These are phyloP conservation scores for Physocephala rufipes DNA, from an alignment of 2,888 invertebrate genomes.

Conservation along the genomic window DNA sequence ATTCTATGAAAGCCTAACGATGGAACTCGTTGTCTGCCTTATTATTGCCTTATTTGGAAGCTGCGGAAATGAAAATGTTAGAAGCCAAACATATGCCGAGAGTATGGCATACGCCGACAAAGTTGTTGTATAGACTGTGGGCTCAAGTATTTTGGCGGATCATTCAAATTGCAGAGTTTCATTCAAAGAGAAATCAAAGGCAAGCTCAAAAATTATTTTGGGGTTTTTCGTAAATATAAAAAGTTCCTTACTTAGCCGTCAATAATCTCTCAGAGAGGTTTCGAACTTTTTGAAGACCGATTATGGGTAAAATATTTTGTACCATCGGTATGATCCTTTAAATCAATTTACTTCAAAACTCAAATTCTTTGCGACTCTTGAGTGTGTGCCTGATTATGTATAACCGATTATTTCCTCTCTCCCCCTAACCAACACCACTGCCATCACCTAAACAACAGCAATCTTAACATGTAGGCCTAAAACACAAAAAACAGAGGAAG, in stretches of 20 bases:
- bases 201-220: too few species aligned
- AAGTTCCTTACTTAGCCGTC: too few species aligned
- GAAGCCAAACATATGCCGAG: neutral
- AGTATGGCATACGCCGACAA: neutral
- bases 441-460: neutral
- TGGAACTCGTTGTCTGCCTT: neutral
- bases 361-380: conserved; percentile 35
- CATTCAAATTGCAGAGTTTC: too few species aligned
- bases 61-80: conserved; percentile 8
- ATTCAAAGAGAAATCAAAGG: too few species aligned
- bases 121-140: too few species aligned
- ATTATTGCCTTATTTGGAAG: neutral
- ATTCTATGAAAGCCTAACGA: neutral
- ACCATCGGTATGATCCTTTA: conserved; percentile 16
- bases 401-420: too few species aligned
- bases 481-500: too few species aligned
- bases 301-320: neutral
- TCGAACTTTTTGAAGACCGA: neutral
- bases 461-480: neutral
- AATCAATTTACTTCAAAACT: conserved; percentile 37
- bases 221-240: too few species aligned
- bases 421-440: neutral
- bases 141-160: too few species aligned
- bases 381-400: too few species aligned
- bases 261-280: neutral